A percentile compares a stretch with the other conserved stretches of the same genome.
Conservation (phyloP, 2,113 vertebrate species). For the Hepsetus odoe region DNA sequence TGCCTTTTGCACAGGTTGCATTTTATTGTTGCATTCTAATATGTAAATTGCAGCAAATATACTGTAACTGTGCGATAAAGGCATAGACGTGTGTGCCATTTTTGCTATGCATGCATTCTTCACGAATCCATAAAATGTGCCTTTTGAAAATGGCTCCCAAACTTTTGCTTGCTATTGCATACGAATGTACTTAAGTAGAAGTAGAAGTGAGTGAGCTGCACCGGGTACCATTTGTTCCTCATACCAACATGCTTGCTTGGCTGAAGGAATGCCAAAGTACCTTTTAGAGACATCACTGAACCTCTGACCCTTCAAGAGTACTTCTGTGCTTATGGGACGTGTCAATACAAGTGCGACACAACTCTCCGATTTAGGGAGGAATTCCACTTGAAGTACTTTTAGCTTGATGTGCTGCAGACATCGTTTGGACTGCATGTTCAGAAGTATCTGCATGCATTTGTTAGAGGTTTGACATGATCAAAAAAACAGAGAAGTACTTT, state of each 20-base stretch:
- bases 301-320: conserved; percentile 60
- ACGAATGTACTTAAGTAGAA: not conserved
- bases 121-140: too few relatives aligned
- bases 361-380: conserved; percentile 20
- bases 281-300: conserved; percentile 63
- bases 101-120: too few relatives aligned
- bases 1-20: too few relatives aligned
- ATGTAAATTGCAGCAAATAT: too few relatives aligned
- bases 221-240: not conserved
- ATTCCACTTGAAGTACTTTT: conserved; percentile 37
- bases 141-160: too few relatives aligned
- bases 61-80: too few relatives aligned
- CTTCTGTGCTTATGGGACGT: conserved; percentile 64
- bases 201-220: not conserved
- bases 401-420: conserved; percentile 14
- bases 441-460: not conserved
- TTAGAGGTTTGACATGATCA: not conserved
- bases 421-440: not conserved
- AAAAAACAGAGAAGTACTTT: not conserved
- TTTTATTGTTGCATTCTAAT: too few relatives aligned
- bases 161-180: not conserved
- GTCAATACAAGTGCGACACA: conserved; percentile 56
- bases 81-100: too few relatives aligned
- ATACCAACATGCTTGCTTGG: conserved; percentile 6
- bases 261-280: conserved; percentile 24